Evolutionary conservation across 2,797 vertebrate species (phyloP).

Genomic region (Chiloscyllium punctatum): DNA sequence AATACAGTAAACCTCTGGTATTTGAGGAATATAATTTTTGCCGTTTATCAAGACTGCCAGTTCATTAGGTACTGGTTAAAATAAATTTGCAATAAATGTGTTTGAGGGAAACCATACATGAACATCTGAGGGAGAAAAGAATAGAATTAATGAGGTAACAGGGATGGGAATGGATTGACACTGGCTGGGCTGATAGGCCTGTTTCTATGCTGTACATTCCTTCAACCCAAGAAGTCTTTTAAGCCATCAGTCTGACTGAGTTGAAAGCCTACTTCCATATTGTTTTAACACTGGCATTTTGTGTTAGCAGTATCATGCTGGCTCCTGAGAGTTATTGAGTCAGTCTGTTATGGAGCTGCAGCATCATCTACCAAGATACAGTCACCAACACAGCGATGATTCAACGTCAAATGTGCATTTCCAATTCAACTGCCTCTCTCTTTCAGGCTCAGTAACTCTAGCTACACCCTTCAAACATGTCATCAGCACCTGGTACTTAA

Average conservation of each 20-base stretch:
- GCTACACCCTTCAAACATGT: not conserved
- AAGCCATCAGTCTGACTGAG: not conserved
- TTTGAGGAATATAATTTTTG: too few relatives aligned
- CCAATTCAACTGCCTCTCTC: not conserved
- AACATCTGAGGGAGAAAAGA: too few relatives aligned
- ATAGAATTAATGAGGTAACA: too few relatives aligned
- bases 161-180: too few relatives aligned
- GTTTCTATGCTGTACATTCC: not conserved
- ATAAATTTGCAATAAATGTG: too few relatives aligned
- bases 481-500: not conserved
- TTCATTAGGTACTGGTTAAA: too few relatives aligned
- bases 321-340: not conserved
- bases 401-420: not conserved
- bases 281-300: too few relatives aligned
- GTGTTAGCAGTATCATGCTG: not conserved
- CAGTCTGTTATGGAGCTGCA: not conserved
- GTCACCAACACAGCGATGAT: not conserved
- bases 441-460: not conserved
- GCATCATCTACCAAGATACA: not conserved
- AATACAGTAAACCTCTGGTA: too few relatives aligned
- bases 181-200: not conserved
- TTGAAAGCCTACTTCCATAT: not conserved
- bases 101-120: too few relatives aligned
- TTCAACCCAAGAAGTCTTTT: not conserved
- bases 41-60: too few relatives aligned